Conservation (phyloP, 2,113 vertebrate species). For the Boleophthalmus pectinirostris region DNA sequence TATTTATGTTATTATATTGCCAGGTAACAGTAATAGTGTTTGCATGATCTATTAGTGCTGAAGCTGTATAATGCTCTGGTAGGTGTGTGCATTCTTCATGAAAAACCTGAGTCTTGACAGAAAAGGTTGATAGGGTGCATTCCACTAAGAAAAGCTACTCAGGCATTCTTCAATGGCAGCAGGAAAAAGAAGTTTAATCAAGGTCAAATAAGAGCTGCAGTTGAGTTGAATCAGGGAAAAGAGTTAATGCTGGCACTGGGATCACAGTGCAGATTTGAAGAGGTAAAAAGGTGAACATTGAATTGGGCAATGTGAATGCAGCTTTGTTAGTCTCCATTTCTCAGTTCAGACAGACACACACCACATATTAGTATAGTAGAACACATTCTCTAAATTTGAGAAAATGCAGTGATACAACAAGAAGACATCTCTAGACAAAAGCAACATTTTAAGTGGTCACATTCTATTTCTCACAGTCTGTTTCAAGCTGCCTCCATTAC, state of each 20-base stretch:
- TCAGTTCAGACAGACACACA: too few relatives aligned
- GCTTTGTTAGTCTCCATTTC: background rate
- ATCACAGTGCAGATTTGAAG: slow-evolving; percentile 25
- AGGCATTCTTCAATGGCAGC: slow-evolving; percentile 25
- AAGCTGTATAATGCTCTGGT: slow-evolving; percentile 21
- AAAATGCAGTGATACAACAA: too few relatives aligned
- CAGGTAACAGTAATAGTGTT: slow-evolving; percentile 10
- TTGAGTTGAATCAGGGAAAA: slow-evolving; percentile 37
- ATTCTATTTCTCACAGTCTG: too few relatives aligned
- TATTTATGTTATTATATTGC: background rate
- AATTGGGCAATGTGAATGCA: slow-evolving; percentile 24
- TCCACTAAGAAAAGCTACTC: slow-evolving; percentile 48
- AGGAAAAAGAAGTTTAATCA: slow-evolving; percentile 46
- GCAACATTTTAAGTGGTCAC: too few relatives aligned
- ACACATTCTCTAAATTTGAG: background rate
- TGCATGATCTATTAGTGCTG: background rate
- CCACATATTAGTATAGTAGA: background rate
- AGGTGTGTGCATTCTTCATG: slow-evolving; percentile 23
- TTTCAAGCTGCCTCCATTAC: background rate
- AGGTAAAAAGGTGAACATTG: slow-evolving; percentile 29
- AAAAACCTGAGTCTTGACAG: slow-evolving; percentile 47
- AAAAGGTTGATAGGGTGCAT: slow-evolving; percentile 56
- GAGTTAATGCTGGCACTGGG: slow-evolving; percentile 20
- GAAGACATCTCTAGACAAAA: too few relatives aligned
- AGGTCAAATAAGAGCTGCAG: slow-evolving; percentile 43